phyloP scores from a whole-genome alignment of 2,797 vertebrate species.

The Carcharodon carcharias region DNA sequence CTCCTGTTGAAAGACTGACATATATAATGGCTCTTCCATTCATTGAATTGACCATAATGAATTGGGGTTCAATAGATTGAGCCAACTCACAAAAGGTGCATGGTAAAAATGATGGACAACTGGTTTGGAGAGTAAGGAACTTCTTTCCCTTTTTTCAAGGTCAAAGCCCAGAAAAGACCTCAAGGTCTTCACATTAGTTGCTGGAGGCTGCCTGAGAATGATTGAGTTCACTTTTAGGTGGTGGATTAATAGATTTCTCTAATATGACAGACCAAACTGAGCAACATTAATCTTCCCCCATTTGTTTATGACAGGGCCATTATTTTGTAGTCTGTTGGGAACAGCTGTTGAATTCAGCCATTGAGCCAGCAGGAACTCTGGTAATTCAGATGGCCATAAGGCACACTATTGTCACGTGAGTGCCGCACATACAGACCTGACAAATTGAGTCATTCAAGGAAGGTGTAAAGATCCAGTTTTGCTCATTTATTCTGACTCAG shows the following conservation, averaged over 20 bases:
- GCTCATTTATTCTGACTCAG: background rate
- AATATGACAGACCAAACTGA: constrained; percentile 6
- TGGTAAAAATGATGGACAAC: background rate
- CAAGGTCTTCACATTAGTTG: background rate
- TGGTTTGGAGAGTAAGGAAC: background rate
- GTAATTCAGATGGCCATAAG: background rate
- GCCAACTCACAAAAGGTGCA: background rate
- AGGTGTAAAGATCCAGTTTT: constrained; percentile 19
- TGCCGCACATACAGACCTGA: background rate
- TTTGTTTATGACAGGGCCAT: constrained; percentile 26
- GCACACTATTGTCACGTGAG: background rate
- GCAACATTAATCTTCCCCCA: constrained; percentile 7
- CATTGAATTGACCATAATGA: background rate
- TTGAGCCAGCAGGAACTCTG: background rate
- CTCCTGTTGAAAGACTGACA: background rate
- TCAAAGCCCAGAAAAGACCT: background rate
- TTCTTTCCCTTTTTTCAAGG: background rate
- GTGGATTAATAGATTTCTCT: constrained; percentile 25
- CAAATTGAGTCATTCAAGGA: constrained; percentile 19
- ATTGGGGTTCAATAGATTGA: background rate
- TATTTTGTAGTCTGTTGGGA: constrained; percentile 18
- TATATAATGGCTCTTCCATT: background rate
- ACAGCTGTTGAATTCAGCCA: background rate
- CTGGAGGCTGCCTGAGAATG: constrained; percentile 11
- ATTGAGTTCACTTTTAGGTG: constrained; percentile 29